Evolutionary conservation across 2,113 vertebrate genomes (phyloP).

Genomic region (Siphamia tubifer): DNA sequence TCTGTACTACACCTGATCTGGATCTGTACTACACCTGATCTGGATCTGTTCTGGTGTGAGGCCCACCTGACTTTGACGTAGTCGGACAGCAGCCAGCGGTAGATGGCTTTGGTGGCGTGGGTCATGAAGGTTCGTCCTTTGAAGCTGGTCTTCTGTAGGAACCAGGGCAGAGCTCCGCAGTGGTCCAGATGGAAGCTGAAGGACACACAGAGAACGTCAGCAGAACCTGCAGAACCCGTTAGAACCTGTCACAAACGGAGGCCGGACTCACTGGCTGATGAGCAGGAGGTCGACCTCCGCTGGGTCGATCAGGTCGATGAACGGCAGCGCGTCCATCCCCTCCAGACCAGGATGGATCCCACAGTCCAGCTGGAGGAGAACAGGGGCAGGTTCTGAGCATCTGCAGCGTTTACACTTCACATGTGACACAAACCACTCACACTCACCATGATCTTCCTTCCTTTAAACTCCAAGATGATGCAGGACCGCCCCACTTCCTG

Average conservation of each 20-base stretch:
- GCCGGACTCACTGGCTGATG: slow-evolving; percentile 92
- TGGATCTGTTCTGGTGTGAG: too few relatives aligned
- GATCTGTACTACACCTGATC: too few relatives aligned
- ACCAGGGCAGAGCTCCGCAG: slow-evolving; percentile 97
- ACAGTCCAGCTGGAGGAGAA: slow-evolving; percentile 87
- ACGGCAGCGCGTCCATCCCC: slow-evolving; percentile 95
- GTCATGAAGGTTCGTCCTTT: slow-evolving; percentile 98
- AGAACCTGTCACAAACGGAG: too few relatives aligned
- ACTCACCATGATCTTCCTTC: slow-evolving; percentile 95
- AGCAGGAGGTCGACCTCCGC: slow-evolving; percentile 95
- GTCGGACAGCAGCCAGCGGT: slow-evolving; percentile 96
- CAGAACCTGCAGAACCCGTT: too few relatives aligned
- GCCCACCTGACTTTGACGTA: slow-evolving; percentile 95
- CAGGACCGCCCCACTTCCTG: slow-evolving; percentile 96
- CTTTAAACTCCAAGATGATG: slow-evolving; percentile 97
- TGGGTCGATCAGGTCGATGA: slow-evolving; percentile 94
- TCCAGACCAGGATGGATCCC: slow-evolving; percentile 95
- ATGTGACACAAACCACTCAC: neutral
- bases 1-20: too few relatives aligned
- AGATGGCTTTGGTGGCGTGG: slow-evolving; percentile 96
- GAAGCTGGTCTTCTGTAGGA: slow-evolving; percentile 97
- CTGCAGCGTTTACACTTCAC: neutral
- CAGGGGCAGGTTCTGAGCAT: neutral
- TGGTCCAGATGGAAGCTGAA: slow-evolving; percentile 95
- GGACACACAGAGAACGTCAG: neutral